Evolutionary conservation across 2,113 vertebrate genomes (phyloP), one percentile per base, ranked within the genome.

Genomic region (Condylura cristata): DNA sequence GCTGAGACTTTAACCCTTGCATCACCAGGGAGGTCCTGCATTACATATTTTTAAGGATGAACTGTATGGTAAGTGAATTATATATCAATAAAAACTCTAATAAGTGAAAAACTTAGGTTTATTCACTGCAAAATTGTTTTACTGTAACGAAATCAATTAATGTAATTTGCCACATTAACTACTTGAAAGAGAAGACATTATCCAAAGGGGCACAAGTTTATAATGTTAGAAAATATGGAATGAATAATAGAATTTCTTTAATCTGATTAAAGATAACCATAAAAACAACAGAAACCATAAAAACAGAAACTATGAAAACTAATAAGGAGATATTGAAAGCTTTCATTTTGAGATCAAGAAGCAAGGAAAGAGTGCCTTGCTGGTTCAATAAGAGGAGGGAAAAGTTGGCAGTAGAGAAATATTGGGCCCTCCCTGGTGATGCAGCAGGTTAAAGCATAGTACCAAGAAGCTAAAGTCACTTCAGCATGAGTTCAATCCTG

Each of bases 111-210:
- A 46, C 3, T 24, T 70, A 46, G 3, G 32, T 63, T 71, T 81
- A 63, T 71, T 20, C 14, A 71, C 63, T 65, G 12, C 6, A 91
- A 80, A 0, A 63, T 58, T 53, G 2, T 65, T 68, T 51, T 65
- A 71, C 51, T 74, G 60, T n/a, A 13, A 74, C 6, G 26, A 83
- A 85, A 76, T 87, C 10, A 65, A 63, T 66, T 46, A 61, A 8
- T 91, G 8, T 41, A 48, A 72, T 88, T 66, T 20, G 41, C 10
- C 63, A 44, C 0, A 93, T 51, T 75, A 93, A 56, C 22, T 56
- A 26, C 68, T 66, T 89, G 22, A 81, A 88, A 80, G 26, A 90
- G 22, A 83, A 71, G 92, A 56, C 71, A 56, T 68, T 80, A 58
- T 44, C 10, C 9, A 41, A 32, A 89, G 13, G 61, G 71, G 1